Percentiles rank a stretch among this genome's conserved stretches.
Conservation (phyloP, 2,797 vertebrate genomes). For the Denticeps clupeoides region DNA sequence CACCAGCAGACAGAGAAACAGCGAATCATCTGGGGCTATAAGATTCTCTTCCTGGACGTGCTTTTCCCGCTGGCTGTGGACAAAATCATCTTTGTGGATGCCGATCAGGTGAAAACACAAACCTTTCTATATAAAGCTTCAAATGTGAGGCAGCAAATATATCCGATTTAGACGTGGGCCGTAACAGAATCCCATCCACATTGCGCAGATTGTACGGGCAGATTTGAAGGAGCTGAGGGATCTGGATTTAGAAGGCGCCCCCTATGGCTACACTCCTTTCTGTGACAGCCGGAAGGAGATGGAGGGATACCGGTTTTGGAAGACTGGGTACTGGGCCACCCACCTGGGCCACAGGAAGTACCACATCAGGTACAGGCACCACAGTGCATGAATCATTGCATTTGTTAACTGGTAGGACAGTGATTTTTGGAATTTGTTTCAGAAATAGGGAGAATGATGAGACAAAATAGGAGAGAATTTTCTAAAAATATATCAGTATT, state of each 20-base stretch:
- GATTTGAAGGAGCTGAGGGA: constrained; percentile 86
- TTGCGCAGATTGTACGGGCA: constrained; percentile 77
- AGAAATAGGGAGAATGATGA: no score
- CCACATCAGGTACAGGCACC: constrained; percentile 75
- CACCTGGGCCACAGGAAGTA: constrained; percentile 84
- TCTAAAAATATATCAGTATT: no score
- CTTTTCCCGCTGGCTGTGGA: constrained; percentile 90
- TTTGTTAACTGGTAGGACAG: no score
- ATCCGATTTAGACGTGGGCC: neutral
- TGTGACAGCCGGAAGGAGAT: constrained; percentile 89
- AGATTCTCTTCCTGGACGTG: constrained; percentile 95
- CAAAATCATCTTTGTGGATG: constrained; percentile 97
- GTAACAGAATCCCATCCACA: neutral
- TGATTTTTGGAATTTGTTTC: no score
- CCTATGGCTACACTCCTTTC: constrained; percentile 92
- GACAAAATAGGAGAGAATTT: no score
- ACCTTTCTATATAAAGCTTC: no score
- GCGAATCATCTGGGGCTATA: constrained; percentile 94
- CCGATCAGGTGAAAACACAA: constrained; percentile 99
- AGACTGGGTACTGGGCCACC: constrained; percentile 88
- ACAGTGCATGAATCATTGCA: neutral
- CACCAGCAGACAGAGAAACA: constrained; percentile 93
- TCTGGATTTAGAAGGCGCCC: constrained; percentile 76
- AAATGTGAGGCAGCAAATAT: no score
- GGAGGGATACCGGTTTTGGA: constrained; percentile 97